Conservation (phyloP, 2,888 invertebrate genomes). For the Aphodius sticticus region DNA sequence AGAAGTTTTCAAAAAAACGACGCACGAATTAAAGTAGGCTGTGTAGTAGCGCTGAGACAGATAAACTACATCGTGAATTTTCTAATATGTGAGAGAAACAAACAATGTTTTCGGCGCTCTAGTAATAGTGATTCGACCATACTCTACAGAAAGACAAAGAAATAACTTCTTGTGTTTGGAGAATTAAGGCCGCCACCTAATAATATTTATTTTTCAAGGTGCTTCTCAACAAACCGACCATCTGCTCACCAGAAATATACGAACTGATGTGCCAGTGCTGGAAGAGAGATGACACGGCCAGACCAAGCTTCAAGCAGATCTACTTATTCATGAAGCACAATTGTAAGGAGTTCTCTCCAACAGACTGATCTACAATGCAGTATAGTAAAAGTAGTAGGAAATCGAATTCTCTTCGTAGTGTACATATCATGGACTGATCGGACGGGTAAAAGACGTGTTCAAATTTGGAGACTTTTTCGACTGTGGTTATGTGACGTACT, state of each 20-base stretch:
- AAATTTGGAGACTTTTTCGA: conserved; percentile 28
- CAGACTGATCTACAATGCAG: conserved; percentile 51
- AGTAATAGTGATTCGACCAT: too few species aligned
- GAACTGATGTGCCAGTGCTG: conserved; percentile 77
- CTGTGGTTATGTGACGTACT: conserved; percentile 32
- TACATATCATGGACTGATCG: conserved; percentile 41
- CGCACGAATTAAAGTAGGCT: too few species aligned
- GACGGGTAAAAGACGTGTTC: too few species aligned
- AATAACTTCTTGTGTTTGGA: background rate
- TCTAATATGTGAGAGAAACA: too few species aligned
- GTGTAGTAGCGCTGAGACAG: too few species aligned
- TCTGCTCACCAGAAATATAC: conserved; percentile 80
- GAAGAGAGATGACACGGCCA: conserved; percentile 66
- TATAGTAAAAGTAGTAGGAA: conserved; percentile 20
- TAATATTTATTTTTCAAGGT: conserved; percentile 58
- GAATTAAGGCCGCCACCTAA: conserved; percentile 8
- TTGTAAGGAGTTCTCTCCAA: conserved; percentile 64
- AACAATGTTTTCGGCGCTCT: too few species aligned
- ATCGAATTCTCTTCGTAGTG: conserved; percentile 40
- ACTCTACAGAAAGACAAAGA: background rate
- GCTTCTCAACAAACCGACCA: conserved; percentile 71
- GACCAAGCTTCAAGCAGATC: conserved; percentile 73
- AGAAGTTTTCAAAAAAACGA: too few species aligned
- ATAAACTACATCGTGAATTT: too few species aligned
- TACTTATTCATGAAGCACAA: conserved; percentile 73